Evolutionary conservation across 2,888 invertebrate genomes (phyloP).

Genomic region (Suillia variegata): DNA sequence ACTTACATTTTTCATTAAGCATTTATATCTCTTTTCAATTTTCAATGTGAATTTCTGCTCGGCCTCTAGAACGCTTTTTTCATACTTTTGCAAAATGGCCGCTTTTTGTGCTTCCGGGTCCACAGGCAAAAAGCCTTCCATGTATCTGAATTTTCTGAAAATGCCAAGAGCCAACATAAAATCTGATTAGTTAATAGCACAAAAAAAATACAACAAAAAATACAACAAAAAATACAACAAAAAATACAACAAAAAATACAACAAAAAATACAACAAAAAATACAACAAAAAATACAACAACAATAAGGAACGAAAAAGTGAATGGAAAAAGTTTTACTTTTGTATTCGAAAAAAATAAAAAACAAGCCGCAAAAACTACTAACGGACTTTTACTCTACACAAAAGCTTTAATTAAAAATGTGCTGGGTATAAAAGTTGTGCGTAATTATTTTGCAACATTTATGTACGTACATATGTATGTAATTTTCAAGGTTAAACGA

Average conservation of each 20-base stretch:
- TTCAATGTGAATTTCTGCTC: constrained; percentile 44
- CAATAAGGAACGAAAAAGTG: constrained; percentile 4
- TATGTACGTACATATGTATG: too few species aligned
- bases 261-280: constrained; percentile 2
- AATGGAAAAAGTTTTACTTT: constrained; percentile 5
- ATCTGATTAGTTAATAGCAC: not conserved
- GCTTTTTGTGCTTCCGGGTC: constrained; percentile 57
- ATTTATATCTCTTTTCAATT: constrained; percentile 53
- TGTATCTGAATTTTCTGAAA: constrained; percentile 51
- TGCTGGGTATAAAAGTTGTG: too few species aligned
- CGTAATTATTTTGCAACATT: too few species aligned
- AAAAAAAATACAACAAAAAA: not conserved
- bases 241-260: not conserved
- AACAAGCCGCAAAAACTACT: too few species aligned
- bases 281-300: not conserved
- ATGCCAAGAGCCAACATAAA: not conserved
- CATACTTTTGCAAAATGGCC: constrained; percentile 40
- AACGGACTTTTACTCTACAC: too few species aligned
- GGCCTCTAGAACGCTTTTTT: constrained; percentile 32
- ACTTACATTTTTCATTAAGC: constrained; percentile 56
- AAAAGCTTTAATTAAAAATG: too few species aligned
- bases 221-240: not conserved
- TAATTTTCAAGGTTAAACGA: too few species aligned
- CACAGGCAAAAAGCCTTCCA: constrained; percentile 53
- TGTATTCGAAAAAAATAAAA: constrained; percentile 4